These are phyloP conservation scores for Oreonectes daqikongensis DNA, from an alignment of 2,797 vertebrate species.

Conservation along the genomic window DNA sequence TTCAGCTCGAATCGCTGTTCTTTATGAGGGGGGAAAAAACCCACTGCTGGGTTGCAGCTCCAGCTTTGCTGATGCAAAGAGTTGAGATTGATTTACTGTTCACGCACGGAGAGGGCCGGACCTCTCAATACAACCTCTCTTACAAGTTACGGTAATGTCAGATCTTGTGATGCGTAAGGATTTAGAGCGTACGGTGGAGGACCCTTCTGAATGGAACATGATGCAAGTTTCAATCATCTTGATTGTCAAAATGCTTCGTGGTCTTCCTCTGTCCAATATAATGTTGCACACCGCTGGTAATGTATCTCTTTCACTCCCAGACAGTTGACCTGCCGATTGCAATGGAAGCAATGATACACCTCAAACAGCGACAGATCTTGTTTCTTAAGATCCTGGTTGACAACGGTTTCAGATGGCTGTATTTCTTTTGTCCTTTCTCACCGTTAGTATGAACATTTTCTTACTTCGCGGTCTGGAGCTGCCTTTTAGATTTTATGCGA, in stretches of 20 bases:
- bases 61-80: slow-evolving; percentile 56
- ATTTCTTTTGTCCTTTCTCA: slow-evolving; percentile 35
- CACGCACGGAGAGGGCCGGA: slow-evolving; percentile 33
- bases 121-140: slow-evolving; percentile 17
- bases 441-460: slow-evolving; percentile 8
- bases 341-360: slow-evolving; percentile 58
- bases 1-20: background rate
- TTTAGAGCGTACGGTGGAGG: slow-evolving; percentile 2
- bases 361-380: slow-evolving; percentile 53
- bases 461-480: background rate
- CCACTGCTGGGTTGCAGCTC: slow-evolving; percentile 49
- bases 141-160: slow-evolving; percentile 12
- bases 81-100: slow-evolving; percentile 53
- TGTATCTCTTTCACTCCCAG: slow-evolving; percentile 54
- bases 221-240: slow-evolving; percentile 49
- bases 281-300: slow-evolving; percentile 59
- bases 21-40: slow-evolving; percentile 21
- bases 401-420: slow-evolving; percentile 47
- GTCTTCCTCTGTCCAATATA: slow-evolving; percentile 56
- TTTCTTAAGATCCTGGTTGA: slow-evolving; percentile 62
- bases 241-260: slow-evolving; percentile 55
- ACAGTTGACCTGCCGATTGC: slow-evolving; percentile 59
- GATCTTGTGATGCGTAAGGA: background rate
- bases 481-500: background rate
- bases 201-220: slow-evolving; percentile 31